These are phyloP conservation scores for Astyanax mexicanus DNA, from an alignment of 2,797 vertebrate species.

Conservation along the genomic window DNA sequence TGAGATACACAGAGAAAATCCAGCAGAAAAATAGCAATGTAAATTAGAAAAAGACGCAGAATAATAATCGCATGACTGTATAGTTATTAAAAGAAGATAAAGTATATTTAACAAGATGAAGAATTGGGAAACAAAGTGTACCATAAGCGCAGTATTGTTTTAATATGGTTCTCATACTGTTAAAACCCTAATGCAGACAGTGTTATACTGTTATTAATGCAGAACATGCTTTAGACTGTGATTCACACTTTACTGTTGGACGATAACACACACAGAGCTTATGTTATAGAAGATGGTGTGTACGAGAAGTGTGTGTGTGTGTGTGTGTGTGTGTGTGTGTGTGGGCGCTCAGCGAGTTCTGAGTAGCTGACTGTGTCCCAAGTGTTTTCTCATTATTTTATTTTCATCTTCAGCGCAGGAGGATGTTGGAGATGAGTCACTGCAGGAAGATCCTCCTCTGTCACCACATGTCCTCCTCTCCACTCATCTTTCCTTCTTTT, in stretches of 20 bases:
- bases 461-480: background rate
- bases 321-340: slow-evolving; percentile 10
- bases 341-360: slow-evolving; percentile 9
- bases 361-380: slow-evolving; percentile 4
- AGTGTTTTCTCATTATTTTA: slow-evolving; percentile 24
- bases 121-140: no score
- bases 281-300: background rate
- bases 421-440: slow-evolving; percentile 16
- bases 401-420: slow-evolving; percentile 24
- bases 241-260: background rate
- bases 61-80: no score
- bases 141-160: no score
- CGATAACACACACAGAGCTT: background rate
- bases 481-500: background rate
- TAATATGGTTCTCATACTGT: no score
- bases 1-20: no score
- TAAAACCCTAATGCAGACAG: background rate
- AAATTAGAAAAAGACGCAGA: no score
- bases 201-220: background rate
- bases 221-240: slow-evolving; percentile 3
- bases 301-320: background rate
- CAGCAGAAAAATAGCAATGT: no score
- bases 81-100: no score
- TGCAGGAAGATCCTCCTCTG: background rate
- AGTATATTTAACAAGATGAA: no score